These are phyloP conservation scores for Smittia aterrima DNA, from an alignment of 2,888 invertebrate species.

Conservation along the genomic window DNA sequence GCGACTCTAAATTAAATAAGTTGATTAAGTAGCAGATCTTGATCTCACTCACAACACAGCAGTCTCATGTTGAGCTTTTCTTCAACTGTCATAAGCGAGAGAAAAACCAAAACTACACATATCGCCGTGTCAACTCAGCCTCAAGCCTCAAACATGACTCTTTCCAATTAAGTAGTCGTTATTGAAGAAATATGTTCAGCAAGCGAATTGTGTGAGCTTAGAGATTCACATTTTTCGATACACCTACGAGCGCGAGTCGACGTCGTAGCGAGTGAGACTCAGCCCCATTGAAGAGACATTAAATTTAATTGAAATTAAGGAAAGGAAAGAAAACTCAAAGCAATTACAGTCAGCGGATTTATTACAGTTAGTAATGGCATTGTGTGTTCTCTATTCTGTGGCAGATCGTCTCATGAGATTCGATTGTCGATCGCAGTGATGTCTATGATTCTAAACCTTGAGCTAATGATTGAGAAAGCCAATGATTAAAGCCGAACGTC, in stretches of 20 bases:
- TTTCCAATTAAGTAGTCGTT: constrained; percentile 31
- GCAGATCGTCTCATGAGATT: constrained; percentile 8
- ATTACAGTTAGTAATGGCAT: constrained; percentile 2
- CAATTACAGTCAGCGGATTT: constrained; percentile 4
- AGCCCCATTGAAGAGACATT: constrained; percentile 3
- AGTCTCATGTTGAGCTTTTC: background rate
- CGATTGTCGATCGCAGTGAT: background rate
- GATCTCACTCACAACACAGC: background rate
- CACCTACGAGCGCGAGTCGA: constrained; percentile 13
- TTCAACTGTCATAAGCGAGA: constrained; percentile 6
- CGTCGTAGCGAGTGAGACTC: background rate
- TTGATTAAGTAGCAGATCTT: constrained; percentile 27
- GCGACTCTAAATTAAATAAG: constrained; percentile 25
- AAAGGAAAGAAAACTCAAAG: constrained; percentile 5
- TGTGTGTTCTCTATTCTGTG: background rate
- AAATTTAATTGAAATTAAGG: constrained; percentile 21
- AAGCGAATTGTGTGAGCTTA: background rate
- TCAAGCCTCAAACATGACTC: constrained; percentile 14
- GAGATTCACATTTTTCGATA: constrained; percentile 33
- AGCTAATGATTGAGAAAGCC: too few species aligned
- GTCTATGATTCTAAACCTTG: too few species aligned
- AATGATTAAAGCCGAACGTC: too few species aligned
- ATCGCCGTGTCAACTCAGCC: background rate
- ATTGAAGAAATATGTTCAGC: background rate
- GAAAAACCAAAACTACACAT: background rate